Base-by-base conservation (phyloP, 2,797 vertebrate species). In the Ibycter americanus region DNA sequence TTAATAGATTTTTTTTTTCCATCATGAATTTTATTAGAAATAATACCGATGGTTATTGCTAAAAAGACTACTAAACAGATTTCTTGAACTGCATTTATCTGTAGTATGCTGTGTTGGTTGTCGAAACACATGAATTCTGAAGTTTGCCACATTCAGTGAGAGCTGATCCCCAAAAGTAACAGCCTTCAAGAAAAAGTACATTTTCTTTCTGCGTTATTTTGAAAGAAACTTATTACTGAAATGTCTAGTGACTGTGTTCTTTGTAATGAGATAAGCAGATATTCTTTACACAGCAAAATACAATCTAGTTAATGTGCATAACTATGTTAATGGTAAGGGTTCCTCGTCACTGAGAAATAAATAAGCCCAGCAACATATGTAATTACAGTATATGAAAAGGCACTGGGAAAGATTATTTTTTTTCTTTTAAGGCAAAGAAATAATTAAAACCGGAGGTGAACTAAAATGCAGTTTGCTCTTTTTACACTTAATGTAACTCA, bases 241-340 rank as follows among this genome's bases (percentile, higher is more conserved):
- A 54, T 92, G 86, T 82, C 21, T 68, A 1, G 68, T 63, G 71
- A 70, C 34, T 77, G 8, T 73, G 7, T 79, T 83, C 8, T 74
- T 90, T 88, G 68, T 90, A 89, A 79, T 63, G 56, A 83, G 63
- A 87, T 93, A 91, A 90, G 21, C 42, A 67, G 82, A 83, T 93
- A 62, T 17, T 83, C 12, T 56, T 94, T 91, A 82, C 86, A 88
- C 61, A 94, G 87, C 76, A 93, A 94, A 95, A 95, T 55, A 87
- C 58, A 92, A 86, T 89, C 72, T 90, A 90, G 59, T 82, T 95
- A 96, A 91, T 93, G 88, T 89, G 54, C 32, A 14, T 94, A 87
- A 84, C 51, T 62, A n/a, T 10, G 0, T 94, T 67, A 59, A 78
- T 63, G 72, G 74, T 95, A 93, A 87, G 26, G 5, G 32, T 65